Evolutionary conservation across 2,888 invertebrate species (phyloP).

Genomic region (Cryptocephalus moraei): DNA sequence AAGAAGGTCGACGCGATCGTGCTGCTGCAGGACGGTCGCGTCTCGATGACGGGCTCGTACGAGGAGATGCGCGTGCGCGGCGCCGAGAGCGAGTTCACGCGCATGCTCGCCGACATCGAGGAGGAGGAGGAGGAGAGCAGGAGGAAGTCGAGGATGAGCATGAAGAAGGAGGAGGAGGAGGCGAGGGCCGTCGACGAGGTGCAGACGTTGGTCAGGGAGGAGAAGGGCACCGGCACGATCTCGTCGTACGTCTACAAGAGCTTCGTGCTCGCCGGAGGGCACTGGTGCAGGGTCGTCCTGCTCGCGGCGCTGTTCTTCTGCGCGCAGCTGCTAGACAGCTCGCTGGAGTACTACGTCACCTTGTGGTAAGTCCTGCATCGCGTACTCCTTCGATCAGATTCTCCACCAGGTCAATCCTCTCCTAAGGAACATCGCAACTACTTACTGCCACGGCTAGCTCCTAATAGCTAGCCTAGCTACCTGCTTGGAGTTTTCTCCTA

Average conservation of each 20-base stretch:
- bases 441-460: no score
- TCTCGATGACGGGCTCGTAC: slow-evolving; percentile 54
- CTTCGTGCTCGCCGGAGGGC: slow-evolving; percentile 64
- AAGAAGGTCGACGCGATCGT: slow-evolving; percentile 45
- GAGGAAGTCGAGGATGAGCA: slow-evolving; percentile 32
- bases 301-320: slow-evolving; percentile 44
- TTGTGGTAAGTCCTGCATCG: slow-evolving; percentile 57
- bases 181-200: slow-evolving; percentile 4
- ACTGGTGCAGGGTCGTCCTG: slow-evolving; percentile 39
- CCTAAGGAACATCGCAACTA: no score
- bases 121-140: slow-evolving; percentile 19
- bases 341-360: slow-evolving; percentile 69
- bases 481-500: no score
- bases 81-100: slow-evolving; percentile 62
- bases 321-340: slow-evolving; percentile 61
- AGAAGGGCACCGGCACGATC: slow-evolving; percentile 48
- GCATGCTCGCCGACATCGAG: slow-evolving; percentile 22
- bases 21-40: slow-evolving; percentile 44
- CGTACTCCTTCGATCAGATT: no score
- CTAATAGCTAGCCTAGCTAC: no score
- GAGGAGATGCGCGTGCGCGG: slow-evolving; percentile 56
- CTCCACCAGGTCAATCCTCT: no score
- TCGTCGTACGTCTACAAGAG: slow-evolving; percentile 46
- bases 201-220: slow-evolving; percentile 43
- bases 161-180: slow-evolving; percentile 3